These are phyloP conservation scores for Lagocephalus sceleratus DNA, from an alignment of 2,797 vertebrate genomes.

Conservation along the genomic window DNA sequence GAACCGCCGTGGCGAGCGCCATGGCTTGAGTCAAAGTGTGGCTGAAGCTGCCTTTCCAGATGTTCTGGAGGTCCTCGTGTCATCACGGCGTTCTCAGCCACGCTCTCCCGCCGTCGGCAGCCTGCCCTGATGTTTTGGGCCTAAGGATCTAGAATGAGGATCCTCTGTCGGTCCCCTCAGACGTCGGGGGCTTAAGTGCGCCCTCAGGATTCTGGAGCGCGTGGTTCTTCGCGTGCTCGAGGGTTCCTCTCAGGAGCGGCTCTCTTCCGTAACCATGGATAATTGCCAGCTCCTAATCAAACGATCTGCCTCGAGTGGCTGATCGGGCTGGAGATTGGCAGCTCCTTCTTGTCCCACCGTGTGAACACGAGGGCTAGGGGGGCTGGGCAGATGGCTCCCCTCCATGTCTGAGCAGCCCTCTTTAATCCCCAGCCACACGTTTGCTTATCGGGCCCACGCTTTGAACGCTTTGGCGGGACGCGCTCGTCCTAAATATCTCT, in stretches of 20 bases:
- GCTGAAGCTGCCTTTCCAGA: no score
- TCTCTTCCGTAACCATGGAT: neutral
- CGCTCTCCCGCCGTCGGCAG: no score
- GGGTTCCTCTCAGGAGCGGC: neutral
- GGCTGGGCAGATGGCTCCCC: constrained; percentile 46
- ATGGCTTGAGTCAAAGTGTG: no score
- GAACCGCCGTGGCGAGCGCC: constrained; percentile 36
- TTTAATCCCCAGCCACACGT: constrained; percentile 39
- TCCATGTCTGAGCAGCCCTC: constrained; percentile 27
- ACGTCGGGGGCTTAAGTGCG: no score
- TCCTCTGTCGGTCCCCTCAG: no score
- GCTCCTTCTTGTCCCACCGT: constrained; percentile 31
- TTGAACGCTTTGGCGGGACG: constrained; percentile 33
- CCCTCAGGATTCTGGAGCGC: no score
- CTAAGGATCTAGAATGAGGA: no score
- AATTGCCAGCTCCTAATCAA: constrained; percentile 14
- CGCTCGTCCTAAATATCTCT: constrained; percentile 12
- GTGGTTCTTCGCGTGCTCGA: neutral
- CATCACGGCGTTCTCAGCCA: no score
- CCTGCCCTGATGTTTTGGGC: no score
- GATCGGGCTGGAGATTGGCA: constrained; percentile 13
- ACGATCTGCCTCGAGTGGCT: constrained; percentile 4
- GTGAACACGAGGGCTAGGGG: constrained; percentile 40
- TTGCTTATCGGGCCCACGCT: constrained; percentile 28
- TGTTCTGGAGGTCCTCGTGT: no score